Conservation (phyloP, 2,113 vertebrate genomes). For the Antigone vipio region DNA sequence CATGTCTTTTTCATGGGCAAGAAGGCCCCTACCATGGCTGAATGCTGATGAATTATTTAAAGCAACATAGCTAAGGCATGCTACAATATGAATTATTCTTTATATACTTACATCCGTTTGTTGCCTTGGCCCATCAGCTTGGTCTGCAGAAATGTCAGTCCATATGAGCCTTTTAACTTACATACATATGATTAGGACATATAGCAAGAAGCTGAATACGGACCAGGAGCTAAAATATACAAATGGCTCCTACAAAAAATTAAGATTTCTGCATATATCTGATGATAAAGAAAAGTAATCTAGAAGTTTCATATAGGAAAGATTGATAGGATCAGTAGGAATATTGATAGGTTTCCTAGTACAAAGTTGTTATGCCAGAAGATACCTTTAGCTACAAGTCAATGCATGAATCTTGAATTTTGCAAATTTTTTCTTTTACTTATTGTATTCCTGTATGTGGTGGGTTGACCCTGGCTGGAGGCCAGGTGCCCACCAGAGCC, state of each 20-base stretch:
- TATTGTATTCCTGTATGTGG: neutral
- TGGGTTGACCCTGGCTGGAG: too few relatives aligned
- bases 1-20: neutral
- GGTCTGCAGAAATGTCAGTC: neutral
- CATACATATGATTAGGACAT: neutral
- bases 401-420: neutral
- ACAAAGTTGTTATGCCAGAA: neutral
- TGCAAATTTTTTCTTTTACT: neutral
- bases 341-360: neutral
- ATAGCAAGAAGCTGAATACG: neutral
- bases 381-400: neutral
- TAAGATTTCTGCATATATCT: neutral
- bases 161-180: neutral
- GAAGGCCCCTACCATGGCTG: neutral
- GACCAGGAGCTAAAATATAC: neutral
- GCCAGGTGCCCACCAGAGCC: too few relatives aligned
- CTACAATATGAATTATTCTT: neutral
- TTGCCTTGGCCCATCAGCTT: neutral
- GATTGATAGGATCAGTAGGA: neutral
- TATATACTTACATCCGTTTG: neutral
- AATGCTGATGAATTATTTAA: neutral
- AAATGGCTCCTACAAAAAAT: neutral
- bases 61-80: neutral
- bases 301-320: neutral
- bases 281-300: neutral